phyloP scores from a whole-genome alignment of 2,888 invertebrate species.

The Cosmorhoe ocellata region DNA sequence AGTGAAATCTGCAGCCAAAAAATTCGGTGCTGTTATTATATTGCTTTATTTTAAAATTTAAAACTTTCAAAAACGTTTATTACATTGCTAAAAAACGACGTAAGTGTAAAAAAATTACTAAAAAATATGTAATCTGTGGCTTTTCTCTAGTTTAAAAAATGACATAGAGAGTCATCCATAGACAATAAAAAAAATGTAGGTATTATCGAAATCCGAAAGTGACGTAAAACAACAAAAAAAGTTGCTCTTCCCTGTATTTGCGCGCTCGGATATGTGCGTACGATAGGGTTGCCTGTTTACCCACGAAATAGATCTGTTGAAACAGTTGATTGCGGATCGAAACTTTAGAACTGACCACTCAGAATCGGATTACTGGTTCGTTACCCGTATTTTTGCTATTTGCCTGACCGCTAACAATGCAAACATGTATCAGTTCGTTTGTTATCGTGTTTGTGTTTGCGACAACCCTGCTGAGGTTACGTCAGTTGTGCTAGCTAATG shows the following conservation, averaged over 20 bases:
- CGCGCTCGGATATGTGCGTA: conserved; percentile 15
- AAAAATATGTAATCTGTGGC: too few relatives aligned
- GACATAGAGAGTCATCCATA: too few relatives aligned
- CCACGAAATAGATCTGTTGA: conserved; percentile 73
- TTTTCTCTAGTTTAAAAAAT: too few relatives aligned
- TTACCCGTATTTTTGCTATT: conserved; percentile 72
- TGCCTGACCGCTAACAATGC: conserved; percentile 68
- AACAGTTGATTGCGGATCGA: conserved; percentile 75
- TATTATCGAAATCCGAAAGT: too few relatives aligned
- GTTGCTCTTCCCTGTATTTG: not conserved
- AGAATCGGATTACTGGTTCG: conserved; percentile 76
- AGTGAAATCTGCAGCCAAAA: not conserved
- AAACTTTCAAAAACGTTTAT: too few relatives aligned
- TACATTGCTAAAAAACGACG: too few relatives aligned
- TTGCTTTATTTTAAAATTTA: too few relatives aligned
- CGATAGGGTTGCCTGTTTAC: conserved; percentile 62
- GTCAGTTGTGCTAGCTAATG: conserved; percentile 33
- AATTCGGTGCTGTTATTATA: too few relatives aligned
- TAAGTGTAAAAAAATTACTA: too few relatives aligned
- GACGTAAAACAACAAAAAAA: conserved; percentile 10
- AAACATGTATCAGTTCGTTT: conserved; percentile 47
- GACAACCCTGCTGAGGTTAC: conserved; percentile 47
- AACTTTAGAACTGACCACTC: conserved; percentile 75
- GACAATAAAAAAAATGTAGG: too few relatives aligned
- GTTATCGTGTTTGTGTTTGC: conserved; percentile 50